A percentile compares a stretch with the other conserved stretches of the same genome.
phyloP scores from a whole-genome alignment of 2,888 invertebrate genomes.

The Tinea semifulvella region DNA sequence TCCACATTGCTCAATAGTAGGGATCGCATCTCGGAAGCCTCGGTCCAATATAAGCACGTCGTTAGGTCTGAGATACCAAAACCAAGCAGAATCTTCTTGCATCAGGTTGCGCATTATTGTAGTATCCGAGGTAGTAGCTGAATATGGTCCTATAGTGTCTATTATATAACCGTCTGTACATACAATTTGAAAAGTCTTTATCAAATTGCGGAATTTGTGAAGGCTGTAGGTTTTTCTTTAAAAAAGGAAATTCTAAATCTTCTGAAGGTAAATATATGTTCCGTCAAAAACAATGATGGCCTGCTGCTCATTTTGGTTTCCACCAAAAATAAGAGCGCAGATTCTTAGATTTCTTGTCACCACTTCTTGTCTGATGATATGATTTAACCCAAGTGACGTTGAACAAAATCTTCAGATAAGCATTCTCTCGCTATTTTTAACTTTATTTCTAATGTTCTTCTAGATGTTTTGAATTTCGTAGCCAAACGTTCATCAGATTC shows the following conservation, averaged over 20 bases:
- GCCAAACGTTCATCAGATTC: too few relatives aligned
- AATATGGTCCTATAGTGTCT: constrained; percentile 21
- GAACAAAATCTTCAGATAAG: constrained; percentile 18
- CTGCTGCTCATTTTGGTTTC: constrained; percentile 13
- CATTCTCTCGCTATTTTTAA: constrained; percentile 25
- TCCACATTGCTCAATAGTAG: constrained; percentile 6
- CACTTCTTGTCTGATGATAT: constrained; percentile 18
- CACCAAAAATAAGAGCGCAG: constrained; percentile 15
- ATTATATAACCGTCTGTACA: constrained; percentile 22
- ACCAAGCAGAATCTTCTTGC: constrained; percentile 11
- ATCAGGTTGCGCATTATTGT: constrained; percentile 16
- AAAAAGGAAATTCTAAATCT: constrained; percentile 19
- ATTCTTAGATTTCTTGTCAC: constrained; percentile 17
- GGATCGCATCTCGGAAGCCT: constrained; percentile 14
- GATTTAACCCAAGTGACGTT: constrained; percentile 19
- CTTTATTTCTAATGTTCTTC: constrained; percentile 65
- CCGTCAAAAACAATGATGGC: too few relatives aligned
- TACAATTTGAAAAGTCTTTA: constrained; percentile 23
- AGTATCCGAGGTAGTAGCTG: constrained; percentile 20
- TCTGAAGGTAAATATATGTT: constrained; percentile 17
- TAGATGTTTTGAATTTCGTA: not conserved
- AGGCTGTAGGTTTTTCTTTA: constrained; percentile 20
- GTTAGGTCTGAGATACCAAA: constrained; percentile 12
- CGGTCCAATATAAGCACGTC: constrained; percentile 15
- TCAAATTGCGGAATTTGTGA: constrained; percentile 22